phyloP scores from a whole-genome alignment of 2,888 invertebrate species.

The Eueremaeus valkanovi region DNA sequence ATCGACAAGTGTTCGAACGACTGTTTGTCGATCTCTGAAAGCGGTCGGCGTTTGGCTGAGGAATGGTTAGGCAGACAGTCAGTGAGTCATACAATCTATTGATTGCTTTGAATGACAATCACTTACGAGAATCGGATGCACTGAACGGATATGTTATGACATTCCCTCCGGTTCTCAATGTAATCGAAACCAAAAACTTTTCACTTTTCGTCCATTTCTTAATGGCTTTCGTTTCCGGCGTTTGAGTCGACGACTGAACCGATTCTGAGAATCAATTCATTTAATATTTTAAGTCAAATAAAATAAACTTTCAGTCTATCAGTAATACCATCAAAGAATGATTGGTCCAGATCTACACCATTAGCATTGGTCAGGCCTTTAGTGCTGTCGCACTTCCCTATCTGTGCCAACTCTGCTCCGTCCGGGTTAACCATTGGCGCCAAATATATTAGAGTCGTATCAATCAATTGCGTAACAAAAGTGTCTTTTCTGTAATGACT shows the following conservation, averaged over 20 bases:
- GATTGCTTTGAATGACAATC: not conserved
- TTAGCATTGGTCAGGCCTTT: slow-evolving; percentile 30
- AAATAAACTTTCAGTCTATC: not conserved
- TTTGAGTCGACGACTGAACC: not conserved
- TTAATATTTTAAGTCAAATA: not conserved
- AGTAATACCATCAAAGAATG: slow-evolving; percentile 40
- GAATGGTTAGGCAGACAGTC: not conserved
- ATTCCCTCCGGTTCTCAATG: slow-evolving; percentile 10
- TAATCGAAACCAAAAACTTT: slow-evolving; percentile 2
- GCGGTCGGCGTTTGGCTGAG: not conserved
- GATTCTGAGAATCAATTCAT: not conserved
- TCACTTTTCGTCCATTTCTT: slow-evolving; percentile 41
- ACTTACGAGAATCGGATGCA: slow-evolving; percentile 5
- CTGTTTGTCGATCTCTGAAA: slow-evolving; percentile 16
- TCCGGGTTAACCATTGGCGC: slow-evolving; percentile 44
- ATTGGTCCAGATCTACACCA: slow-evolving; percentile 37
- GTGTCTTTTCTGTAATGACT: slow-evolving; percentile 50
- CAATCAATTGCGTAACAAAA: slow-evolving; percentile 47
- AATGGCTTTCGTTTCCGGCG: slow-evolving; percentile 39
- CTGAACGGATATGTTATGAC: slow-evolving; percentile 29
- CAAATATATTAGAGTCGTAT: slow-evolving; percentile 43
- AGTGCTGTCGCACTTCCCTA: slow-evolving; percentile 30
- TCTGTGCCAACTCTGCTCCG: slow-evolving; percentile 11
- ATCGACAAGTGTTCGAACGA: slow-evolving; percentile 27
- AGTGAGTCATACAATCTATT: not conserved